Conservation (phyloP, 2,113 vertebrate genomes). For the Perca schrenkii region DNA sequence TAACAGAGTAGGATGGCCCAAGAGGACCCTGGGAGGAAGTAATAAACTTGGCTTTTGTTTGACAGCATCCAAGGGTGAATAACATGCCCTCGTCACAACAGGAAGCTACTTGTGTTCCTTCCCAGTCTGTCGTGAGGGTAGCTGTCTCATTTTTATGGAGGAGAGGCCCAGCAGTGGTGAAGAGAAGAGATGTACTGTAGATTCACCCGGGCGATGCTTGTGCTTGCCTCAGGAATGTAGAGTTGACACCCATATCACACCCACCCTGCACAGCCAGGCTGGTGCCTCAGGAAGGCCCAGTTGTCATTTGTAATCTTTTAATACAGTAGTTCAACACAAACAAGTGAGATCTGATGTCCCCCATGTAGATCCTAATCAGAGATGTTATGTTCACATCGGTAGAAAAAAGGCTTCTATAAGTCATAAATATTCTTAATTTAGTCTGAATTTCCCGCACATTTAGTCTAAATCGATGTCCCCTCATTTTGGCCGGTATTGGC, state of each 20-base stretch:
- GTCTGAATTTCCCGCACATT: background rate
- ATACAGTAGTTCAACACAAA: background rate
- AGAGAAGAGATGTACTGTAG: constrained; percentile 53
- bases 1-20: constrained; percentile 22
- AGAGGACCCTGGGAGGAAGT: constrained; percentile 56
- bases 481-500: too few relatives aligned
- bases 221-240: constrained; percentile 56
- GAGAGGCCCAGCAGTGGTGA: constrained; percentile 47
- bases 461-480: too few relatives aligned
- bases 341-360: background rate
- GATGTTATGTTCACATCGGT: background rate
- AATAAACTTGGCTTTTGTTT: constrained; percentile 60
- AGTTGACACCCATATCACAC: constrained; percentile 45
- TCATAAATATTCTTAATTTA: constrained; percentile 1
- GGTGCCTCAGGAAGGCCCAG: constrained; percentile 25
- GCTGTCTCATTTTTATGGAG: constrained; percentile 50
- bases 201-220: constrained; percentile 59
- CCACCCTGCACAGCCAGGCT: constrained; percentile 22
- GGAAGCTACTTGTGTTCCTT: constrained; percentile 50
- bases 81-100: constrained; percentile 33
- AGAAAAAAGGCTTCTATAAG: background rate
- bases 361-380: constrained; percentile 1
- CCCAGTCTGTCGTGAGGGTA: constrained; percentile 45
- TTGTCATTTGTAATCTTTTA: constrained; percentile 41
- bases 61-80: constrained; percentile 64